Base-by-base conservation (phyloP, 2,797 vertebrate genomes). In the Chiropotes sagulatus region DNA sequence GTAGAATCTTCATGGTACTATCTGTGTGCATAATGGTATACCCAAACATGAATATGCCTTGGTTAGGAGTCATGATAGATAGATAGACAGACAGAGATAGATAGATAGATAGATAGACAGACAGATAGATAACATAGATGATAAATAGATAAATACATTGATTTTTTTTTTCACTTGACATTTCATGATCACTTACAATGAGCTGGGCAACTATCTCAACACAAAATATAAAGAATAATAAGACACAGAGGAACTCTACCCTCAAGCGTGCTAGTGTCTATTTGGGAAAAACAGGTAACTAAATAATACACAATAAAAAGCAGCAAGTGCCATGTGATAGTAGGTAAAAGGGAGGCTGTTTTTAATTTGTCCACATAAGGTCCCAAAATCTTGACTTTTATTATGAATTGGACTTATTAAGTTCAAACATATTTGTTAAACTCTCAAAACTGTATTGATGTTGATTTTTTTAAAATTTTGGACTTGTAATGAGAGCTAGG, bases 121-220 rank as follows among this genome's bases (percentile, higher is more conserved):
- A 24, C 8, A 36, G 58, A 64, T 50, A 5, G 24, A 54, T 28
- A 6, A 26, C 52, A 22, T 41, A 15, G 22, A 50, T 13, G 20
- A 10, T 8, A 28, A 39, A 44, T 39, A 54, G 19, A n/a, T 1
- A n/a, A 19, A 10, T 33, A 52, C 15, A 22, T 7, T 19, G 14
- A 20, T 22, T 30, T 5, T 57, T 33, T 33, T 76, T 86, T 85
- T 36, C 58, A 39, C 11, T 73, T 70, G 72, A 46, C 13, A 80
- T 80, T 89, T 83, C 64, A 75, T 91, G 36, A 79, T 84, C 36
- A 33, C n/a, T 83, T 93, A 48, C 30, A 52, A n/a, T 46, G n/a
- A 88, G 10, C 39, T 82, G 1, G 15, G 39, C 11, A 52, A 48
- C 20, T 46, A 30, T 22, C 28, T 81, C 72, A 46, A 48, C 8